These are phyloP conservation scores for Drosophila asahinai DNA, from an alignment of 1,140 invertebrate genomes.

Conservation along the genomic window DNA sequence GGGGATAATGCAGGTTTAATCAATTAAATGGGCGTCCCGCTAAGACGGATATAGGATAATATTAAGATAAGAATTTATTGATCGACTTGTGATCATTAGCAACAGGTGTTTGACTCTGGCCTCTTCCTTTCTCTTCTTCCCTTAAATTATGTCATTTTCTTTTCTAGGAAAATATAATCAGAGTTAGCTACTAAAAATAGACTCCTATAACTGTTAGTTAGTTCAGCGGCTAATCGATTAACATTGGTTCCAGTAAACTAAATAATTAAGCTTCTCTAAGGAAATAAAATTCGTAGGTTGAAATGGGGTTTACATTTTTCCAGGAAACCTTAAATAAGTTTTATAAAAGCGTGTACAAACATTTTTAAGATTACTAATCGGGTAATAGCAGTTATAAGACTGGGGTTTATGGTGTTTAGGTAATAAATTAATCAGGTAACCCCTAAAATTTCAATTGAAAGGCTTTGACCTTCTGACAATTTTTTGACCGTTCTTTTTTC, in stretches of 20 bases:
- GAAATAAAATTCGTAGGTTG: background rate
- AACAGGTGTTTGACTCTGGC: no score
- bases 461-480: background rate
- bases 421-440: background rate
- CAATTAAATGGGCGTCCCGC: background rate
- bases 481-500: no score
- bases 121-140: no score
- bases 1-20: background rate
- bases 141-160: no score
- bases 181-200: conserved; percentile 1
- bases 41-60: background rate
- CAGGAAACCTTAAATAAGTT: background rate
- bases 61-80: no score
- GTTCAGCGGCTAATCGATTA: conserved; percentile 11
- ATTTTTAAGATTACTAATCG: background rate
- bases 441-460: background rate
- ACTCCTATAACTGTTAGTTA: background rate
- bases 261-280: background rate
- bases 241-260: background rate
- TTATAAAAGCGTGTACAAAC: background rate
- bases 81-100: background rate
- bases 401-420: background rate
- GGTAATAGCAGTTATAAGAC: conserved; percentile 7
- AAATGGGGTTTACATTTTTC: background rate
- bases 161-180: background rate